phyloP scores from a whole-genome alignment of 2,797 vertebrate genomes.

The Muraenolepis orangiensis region DNA sequence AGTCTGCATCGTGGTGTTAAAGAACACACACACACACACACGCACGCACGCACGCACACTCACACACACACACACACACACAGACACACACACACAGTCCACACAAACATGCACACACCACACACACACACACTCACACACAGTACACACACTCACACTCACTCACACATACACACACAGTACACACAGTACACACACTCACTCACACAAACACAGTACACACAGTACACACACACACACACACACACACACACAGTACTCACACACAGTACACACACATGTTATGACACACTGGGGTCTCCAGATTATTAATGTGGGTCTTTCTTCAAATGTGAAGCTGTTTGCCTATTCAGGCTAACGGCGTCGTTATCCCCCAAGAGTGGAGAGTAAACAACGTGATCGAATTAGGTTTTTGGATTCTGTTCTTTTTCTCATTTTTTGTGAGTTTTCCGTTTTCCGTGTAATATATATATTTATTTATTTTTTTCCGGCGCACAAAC shows the following conservation, averaged over 20 bases:
- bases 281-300: constrained; percentile 29
- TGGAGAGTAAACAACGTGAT: constrained; percentile 52
- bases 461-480: too few species aligned
- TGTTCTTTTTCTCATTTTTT: constrained; percentile 30
- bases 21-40: constrained; percentile 30
- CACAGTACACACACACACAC: background rate
- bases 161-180: constrained; percentile 15
- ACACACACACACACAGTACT: background rate
- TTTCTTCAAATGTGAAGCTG: constrained; percentile 1
- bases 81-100: background rate
- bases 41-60: background rate
- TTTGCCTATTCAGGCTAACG: constrained; percentile 56
- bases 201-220: background rate
- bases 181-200: constrained; percentile 30
- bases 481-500: constrained; percentile 20
- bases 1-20: constrained; percentile 32
- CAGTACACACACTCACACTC: constrained; percentile 5
- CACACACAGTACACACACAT: constrained; percentile 1
- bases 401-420: constrained; percentile 19
- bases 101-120: too few species aligned
- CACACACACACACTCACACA: background rate
- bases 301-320: background rate
- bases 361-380: constrained; percentile 56
- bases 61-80: background rate
- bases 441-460: too few species aligned